Evolutionary conservation across 2,888 invertebrate genomes (phyloP), one percentile per base, ranked within the genome.

Genomic region (Hecatera dysodea): DNA sequence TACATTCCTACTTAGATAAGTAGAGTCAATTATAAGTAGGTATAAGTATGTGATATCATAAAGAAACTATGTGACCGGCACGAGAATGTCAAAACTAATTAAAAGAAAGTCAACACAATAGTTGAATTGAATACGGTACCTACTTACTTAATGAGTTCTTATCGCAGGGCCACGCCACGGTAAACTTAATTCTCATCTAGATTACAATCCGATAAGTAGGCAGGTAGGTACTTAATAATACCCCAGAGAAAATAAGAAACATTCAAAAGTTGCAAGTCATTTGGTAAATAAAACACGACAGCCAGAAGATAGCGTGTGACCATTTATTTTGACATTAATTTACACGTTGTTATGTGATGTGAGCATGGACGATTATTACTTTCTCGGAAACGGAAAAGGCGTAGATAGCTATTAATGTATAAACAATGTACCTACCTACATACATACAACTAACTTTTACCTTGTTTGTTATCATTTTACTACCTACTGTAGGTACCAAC

Each of bases 271-370:
- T 39, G 46, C 52, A 39, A 39, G n/a, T 72, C 44, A 72, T 55
- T 50, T 44, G 1, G 15, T 44, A 50, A 61, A 50, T 46, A 55
- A 57, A 42, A 15, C 63, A 59, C 52, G 55, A 69, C 8, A 12
- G 29, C 24, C 44, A 11, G 42, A 50, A 52, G 61, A 52, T 52
- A 56, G 57, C 55, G 65, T 46, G 74, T 57, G 63, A 48, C 50
- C 42, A 46, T 67, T 63, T 72, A 77, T 60, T 76, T 76, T 77
- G 60, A 72, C 63, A 67, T 67, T 60, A 44, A 64, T 77, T 67
- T 64, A 64, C 59, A 46, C 65, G 59, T 53, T 62, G 57, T 55
- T 77, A 65, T 22, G 53, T 74, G 48, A 65, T n/a, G 33, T 29
- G 6, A 4, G 42, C 64, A 57, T n/a, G 48, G 29, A 9, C 33